Conservation (phyloP, 2,113 vertebrate genomes). For the Malurus elegans region DNA sequence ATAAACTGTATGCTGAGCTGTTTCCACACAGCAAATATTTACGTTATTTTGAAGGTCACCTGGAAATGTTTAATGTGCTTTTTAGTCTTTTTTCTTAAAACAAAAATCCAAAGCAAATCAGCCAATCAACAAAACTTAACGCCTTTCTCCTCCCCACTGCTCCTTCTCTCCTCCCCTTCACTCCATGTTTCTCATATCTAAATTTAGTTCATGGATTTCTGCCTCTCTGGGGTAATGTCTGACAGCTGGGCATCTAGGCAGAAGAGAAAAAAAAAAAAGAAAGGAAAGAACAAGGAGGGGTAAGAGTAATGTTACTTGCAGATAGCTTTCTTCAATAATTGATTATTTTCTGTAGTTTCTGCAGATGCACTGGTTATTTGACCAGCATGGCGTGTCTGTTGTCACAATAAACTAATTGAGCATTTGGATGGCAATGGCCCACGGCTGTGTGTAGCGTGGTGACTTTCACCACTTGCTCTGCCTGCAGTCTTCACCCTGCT, state of each 20-base stretch:
- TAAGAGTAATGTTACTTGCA: constrained; percentile 32
- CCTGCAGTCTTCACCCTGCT: neutral
- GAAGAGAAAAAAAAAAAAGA: neutral
- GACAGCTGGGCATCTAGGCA: neutral
- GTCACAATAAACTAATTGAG: constrained; percentile 72
- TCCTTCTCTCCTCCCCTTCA: neutral
- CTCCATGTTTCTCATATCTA: neutral
- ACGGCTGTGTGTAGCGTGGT: neutral
- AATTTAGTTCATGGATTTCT: constrained; percentile 30
- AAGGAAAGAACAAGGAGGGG: neutral
- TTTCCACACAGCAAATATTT: neutral
- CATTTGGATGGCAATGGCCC: constrained; percentile 30
- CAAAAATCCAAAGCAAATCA: neutral
- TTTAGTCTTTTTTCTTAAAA: neutral
- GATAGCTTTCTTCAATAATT: constrained; percentile 70
- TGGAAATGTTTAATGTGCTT: neutral
- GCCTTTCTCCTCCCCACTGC: accelerated
- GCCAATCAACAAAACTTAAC: accelerated
- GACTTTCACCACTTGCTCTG: neutral
- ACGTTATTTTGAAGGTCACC: neutral
- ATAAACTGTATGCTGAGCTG: neutral
- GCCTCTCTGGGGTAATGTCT: neutral
- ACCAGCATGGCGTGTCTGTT: constrained; percentile 59
- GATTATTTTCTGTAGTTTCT: constrained; percentile 65
- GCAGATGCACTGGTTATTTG: constrained; percentile 40